These are phyloP conservation scores for Petaurus breviceps DNA, from an alignment of 2,113 vertebrate species.

Conservation along the genomic window DNA sequence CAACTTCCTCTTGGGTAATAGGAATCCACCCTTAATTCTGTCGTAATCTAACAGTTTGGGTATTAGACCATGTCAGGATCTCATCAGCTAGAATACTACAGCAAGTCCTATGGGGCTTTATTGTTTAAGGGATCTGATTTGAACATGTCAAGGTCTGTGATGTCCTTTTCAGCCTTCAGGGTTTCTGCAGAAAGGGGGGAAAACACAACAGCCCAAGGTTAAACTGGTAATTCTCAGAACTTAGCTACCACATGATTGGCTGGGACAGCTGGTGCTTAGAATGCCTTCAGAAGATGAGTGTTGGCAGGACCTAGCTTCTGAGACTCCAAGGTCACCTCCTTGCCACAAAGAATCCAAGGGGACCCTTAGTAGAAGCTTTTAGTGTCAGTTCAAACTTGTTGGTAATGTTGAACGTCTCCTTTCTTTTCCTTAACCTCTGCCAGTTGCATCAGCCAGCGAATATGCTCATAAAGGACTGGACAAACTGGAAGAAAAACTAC, in stretches of 20 bases:
- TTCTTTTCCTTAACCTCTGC: not conserved
- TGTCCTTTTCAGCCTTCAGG: not conserved
- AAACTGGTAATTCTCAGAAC: not conserved
- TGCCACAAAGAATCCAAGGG: not conserved
- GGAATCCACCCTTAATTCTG: not conserved
- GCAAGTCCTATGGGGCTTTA: not conserved
- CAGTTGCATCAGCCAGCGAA: constrained; percentile 91
- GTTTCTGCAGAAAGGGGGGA: not conserved
- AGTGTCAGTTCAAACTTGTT: too few species aligned
- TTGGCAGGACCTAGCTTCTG: not conserved
- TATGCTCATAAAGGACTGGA: constrained; percentile 92
- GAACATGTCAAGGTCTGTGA: not conserved
- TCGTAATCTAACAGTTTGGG: not conserved
- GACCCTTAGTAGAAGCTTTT: not conserved
- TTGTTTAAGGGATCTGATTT: not conserved
- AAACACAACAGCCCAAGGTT: not conserved
- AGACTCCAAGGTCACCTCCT: not conserved
- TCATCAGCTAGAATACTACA: not conserved
- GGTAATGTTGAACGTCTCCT: constrained; percentile 15
- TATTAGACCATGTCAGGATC: not conserved
- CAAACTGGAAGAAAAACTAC: constrained; percentile 91
- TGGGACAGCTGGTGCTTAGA: not conserved
- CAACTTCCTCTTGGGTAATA: not conserved
- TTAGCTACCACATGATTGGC: not conserved
- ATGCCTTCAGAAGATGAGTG: not conserved